Evolutionary conservation across 2,113 vertebrate species (phyloP).

Genomic region (Ivindomyrus marchei): DNA sequence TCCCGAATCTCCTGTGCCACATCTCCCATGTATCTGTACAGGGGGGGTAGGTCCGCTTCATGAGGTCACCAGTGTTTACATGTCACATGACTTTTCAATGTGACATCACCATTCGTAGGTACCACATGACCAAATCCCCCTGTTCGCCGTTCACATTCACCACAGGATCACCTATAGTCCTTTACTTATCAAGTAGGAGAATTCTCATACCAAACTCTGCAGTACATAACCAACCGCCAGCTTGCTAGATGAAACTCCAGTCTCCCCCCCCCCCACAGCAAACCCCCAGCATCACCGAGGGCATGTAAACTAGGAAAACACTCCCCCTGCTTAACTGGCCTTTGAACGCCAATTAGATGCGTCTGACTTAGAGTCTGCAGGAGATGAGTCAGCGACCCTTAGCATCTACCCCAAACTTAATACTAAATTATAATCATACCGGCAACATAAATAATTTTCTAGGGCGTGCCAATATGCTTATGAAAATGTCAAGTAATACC

Average conservation of each 20-base stretch:
- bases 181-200: not conserved
- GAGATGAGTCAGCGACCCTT: not conserved
- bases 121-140: not conserved
- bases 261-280: not conserved
- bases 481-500: conserved; percentile 2
- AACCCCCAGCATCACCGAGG: not conserved
- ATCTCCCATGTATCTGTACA: conserved; percentile 55
- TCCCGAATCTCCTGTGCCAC: conserved; percentile 40
- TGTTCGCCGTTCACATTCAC: not conserved
- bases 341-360: not conserved
- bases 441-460: conserved; percentile 25
- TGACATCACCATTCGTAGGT: not conserved
- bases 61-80: conserved; percentile 35
- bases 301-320: not conserved
- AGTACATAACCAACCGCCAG: not conserved
- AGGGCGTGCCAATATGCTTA: conserved; percentile 1
- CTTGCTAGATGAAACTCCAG: not conserved
- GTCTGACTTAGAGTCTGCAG: not conserved
- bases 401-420: not conserved
- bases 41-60: conserved; percentile 43
- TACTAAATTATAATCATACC: not conserved
- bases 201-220: not conserved
- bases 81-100: not conserved
- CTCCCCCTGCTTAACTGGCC: not conserved
- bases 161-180: not conserved